Percentiles rank a stretch among this genome's conserved stretches.
phyloP scores from a whole-genome alignment of 2,797 vertebrate species.

The Poecilia gillii region DNA sequence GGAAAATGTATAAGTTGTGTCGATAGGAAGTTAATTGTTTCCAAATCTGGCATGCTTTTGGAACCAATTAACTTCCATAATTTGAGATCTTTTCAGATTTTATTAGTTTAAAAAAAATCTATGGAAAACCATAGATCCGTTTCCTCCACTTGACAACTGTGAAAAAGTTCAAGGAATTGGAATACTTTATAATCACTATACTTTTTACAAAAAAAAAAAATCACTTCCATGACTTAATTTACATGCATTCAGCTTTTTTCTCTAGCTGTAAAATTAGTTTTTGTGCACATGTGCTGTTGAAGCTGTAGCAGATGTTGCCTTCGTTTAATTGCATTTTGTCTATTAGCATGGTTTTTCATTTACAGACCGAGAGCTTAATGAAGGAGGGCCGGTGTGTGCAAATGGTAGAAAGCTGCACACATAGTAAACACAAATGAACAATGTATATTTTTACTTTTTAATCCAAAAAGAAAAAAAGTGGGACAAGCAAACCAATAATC shows the following conservation, averaged over 20 bases:
- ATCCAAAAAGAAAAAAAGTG: constrained; percentile 2
- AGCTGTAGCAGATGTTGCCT: background rate
- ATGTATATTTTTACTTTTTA: background rate
- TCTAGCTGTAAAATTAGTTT: background rate
- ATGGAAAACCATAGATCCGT: background rate
- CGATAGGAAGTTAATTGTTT: background rate
- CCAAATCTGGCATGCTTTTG: background rate
- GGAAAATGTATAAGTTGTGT: background rate
- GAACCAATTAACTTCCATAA: background rate
- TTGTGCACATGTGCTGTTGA: background rate
- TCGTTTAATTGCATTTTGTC: background rate
- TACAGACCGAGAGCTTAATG: background rate
- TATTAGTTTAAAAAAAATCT: background rate
- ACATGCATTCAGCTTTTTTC: background rate
- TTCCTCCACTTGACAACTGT: background rate
- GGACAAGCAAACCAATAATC: constrained; percentile 22
- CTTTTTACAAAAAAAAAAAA: background rate
- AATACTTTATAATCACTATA: background rate
- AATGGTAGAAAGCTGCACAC: background rate
- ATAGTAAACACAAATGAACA: background rate
- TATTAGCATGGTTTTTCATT: constrained; percentile 4
- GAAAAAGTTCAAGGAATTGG: background rate
- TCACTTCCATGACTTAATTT: no score
- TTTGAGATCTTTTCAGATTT: background rate
- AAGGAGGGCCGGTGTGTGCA: constrained; percentile 5